Evolutionary conservation across 1,140 invertebrate genomes (phyloP).

Genomic region (Melanaphis sacchari): DNA sequence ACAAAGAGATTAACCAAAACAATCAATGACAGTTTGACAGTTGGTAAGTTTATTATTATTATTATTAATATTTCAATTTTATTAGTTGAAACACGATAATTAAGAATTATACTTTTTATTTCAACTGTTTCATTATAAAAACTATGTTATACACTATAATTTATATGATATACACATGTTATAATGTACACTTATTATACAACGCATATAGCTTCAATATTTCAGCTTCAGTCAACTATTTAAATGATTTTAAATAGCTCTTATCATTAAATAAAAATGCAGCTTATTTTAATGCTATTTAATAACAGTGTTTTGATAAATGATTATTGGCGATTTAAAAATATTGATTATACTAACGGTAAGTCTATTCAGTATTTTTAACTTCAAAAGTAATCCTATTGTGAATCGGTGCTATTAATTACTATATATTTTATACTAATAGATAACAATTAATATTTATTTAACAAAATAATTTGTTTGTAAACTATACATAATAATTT

Average conservation of each 20-base stretch:
- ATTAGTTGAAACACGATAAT: not conserved
- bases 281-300: constrained; percentile 30
- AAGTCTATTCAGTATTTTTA: not conserved
- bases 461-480: not conserved
- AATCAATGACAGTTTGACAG: not conserved
- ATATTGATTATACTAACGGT: constrained; percentile 37
- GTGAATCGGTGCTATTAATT: not conserved
- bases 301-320: not conserved
- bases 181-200: not conserved
- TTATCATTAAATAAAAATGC: not conserved
- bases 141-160: not conserved
- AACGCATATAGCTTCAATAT: constrained; percentile 4
- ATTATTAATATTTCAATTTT: not conserved
- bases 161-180: not conserved
- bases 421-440: not conserved
- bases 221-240: constrained; percentile 12
- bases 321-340: not conserved
- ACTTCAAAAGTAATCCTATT: not conserved
- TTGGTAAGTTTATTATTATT: constrained; percentile 22
- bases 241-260: not conserved
- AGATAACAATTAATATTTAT: not conserved
- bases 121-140: not conserved
- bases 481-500: not conserved
- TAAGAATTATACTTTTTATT: not conserved
- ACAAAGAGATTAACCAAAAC: not conserved